Base-by-base conservation (phyloP, 2,888 invertebrate species). In the Andrena marginata region DNA sequence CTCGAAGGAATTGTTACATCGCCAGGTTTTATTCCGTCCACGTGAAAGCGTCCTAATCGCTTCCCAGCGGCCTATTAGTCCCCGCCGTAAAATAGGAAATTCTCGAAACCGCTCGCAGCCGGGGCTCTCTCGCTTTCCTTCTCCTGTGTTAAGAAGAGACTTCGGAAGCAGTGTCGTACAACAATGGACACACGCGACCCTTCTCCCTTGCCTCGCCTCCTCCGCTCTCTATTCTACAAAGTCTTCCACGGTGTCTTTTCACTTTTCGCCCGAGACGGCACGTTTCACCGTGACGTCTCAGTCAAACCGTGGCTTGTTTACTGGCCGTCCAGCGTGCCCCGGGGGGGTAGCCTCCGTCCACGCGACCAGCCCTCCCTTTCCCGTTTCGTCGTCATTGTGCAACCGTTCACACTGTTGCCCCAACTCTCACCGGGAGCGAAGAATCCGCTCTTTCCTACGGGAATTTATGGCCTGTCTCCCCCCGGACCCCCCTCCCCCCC, bases 361-460 rank as follows among this genome's bases (percentile, higher is more conserved):
- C 56, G 1, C 56, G 7, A 65, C 42, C 42, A 67, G 35, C 77
- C 33, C 51, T 33, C 23, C 26, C n/a, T 69, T 42, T 7, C 59
- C 23, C 26, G 69, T 56, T 48, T 6, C 20, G 48, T 70, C 62
- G 62, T 71, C 67, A 79, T 87, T 87, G 77, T 82, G 75, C 70
- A 83, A 80, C 76, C 51, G 77, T 68, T 83, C 84, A 88, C 85
- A 85, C 16, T 89, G 87, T 88, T 88, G 87, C 82, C 85, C 89
- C 89, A 91, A 91, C 90, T 90, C 89, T 89, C 91, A 82, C 85
- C 88, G 67, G 87, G 89, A 74, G 87, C 63, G 63, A 72, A 33
- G 72, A 70, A 54, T 62, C 67, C 65, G 60, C 73, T 35, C 35
- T 73, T 72, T 62, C 59, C 74, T 64, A 26, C 35, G 54, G 71